A percentile compares a stretch with the other conserved stretches of the same genome.
These are phyloP conservation scores for Drosophila bocki DNA, from an alignment of 1,140 invertebrate genomes.

Conservation along the genomic window DNA sequence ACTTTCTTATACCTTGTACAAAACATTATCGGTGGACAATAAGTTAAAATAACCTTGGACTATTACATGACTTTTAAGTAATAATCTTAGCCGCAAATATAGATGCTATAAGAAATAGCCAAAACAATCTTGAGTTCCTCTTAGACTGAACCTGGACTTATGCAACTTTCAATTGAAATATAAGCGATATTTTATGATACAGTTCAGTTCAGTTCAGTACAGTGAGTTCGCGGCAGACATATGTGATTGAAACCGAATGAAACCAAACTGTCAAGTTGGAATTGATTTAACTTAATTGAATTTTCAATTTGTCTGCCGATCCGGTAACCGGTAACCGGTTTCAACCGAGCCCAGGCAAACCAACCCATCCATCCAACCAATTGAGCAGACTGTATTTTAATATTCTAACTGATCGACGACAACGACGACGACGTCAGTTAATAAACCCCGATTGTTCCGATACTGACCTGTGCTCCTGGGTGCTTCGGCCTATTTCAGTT, in stretches of 20 bases:
- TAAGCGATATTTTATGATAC: constrained; percentile 13
- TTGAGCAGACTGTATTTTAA: constrained; percentile 37
- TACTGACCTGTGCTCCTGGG: constrained; percentile 49
- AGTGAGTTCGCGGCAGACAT: constrained; percentile 10
- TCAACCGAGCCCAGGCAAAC: constrained; percentile 30
- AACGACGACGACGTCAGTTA: constrained; percentile 24
- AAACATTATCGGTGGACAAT: neutral
- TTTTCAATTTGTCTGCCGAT: constrained; percentile 43
- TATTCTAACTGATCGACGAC: constrained; percentile 17
- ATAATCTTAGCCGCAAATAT: neutral
- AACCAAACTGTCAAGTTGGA: constrained; percentile 31
- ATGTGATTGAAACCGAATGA: constrained; percentile 23
- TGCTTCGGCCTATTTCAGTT: constrained; percentile 47
- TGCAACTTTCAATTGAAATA: constrained; percentile 8
- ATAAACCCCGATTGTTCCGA: constrained; percentile 41
- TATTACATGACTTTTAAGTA: neutral
- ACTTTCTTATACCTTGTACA: too few relatives aligned
- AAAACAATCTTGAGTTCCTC: neutral
- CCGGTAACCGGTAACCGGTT: constrained; percentile 46
- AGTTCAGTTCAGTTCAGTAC: too few relatives aligned
- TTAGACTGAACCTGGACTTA: neutral
- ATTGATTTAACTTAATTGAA: constrained; percentile 75
- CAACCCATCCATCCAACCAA: constrained; percentile 10
- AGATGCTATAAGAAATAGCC: neutral
- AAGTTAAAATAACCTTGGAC: neutral